phyloP scores from a whole-genome alignment of 2,113 vertebrate genomes.

The Dunckerocampus dactyliophorus region DNA sequence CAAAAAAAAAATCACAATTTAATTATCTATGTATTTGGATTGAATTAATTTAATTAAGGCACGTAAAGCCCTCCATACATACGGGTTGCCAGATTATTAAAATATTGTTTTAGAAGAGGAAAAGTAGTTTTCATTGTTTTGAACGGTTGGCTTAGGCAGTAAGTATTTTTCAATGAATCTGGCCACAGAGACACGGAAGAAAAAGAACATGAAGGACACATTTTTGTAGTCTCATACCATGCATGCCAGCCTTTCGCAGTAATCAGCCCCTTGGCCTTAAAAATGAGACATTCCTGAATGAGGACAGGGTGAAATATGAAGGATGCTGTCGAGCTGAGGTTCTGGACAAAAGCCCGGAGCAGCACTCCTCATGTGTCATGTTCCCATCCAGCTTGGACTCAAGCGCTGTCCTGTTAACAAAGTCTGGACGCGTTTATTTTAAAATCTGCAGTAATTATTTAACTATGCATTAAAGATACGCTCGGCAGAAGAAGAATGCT shows the following conservation, averaged over 20 bases:
- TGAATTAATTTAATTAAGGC: too few species aligned
- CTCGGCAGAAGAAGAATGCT: conserved; percentile 52
- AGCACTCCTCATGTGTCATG: conserved; percentile 43
- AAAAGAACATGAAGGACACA: conserved; percentile 24
- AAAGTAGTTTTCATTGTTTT: background rate
- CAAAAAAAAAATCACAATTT: too few species aligned
- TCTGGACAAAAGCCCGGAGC: conserved; percentile 29
- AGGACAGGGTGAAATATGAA: conserved; percentile 45
- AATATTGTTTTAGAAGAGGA: too few species aligned
- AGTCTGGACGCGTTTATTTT: conserved; percentile 68
- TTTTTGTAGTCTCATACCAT: conserved; percentile 43
- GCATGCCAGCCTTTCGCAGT: conserved; percentile 44
- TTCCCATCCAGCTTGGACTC: conserved; percentile 28
- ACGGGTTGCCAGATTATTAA: too few species aligned
- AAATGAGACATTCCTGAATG: conserved; percentile 26
- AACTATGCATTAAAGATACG: conserved; percentile 64
- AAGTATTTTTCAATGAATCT: conserved; percentile 18
- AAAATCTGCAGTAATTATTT: conserved; percentile 63
- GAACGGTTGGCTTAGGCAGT: background rate
- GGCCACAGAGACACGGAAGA: conserved; percentile 8
- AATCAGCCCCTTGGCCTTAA: conserved; percentile 24
- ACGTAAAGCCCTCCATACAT: too few species aligned
- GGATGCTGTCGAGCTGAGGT: conserved; percentile 26
- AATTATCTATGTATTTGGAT: too few species aligned
- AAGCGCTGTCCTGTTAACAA: conserved; percentile 48